These are phyloP conservation scores for Prenolepis imparis DNA, from an alignment of 2,888 invertebrate genomes.

Conservation along the genomic window DNA sequence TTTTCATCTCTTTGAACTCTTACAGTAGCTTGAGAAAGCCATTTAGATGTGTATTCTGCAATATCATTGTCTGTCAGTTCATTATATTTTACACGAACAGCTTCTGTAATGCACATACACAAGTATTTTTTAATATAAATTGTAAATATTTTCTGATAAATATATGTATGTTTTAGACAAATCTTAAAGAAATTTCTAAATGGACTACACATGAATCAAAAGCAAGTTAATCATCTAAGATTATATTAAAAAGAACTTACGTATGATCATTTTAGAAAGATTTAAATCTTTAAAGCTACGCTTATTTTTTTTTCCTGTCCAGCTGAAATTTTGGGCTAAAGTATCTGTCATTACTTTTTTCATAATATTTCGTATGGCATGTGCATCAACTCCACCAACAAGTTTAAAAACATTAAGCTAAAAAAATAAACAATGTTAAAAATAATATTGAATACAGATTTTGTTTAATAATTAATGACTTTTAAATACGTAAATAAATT, in stretches of 20 bases:
- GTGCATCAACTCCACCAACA: background rate
- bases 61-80: background rate
- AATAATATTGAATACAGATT: slow-evolving; percentile 3
- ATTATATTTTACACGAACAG: background rate
- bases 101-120: background rate
- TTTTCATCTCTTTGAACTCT: background rate
- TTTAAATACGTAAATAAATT: slow-evolving; percentile 1
- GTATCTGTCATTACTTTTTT: slow-evolving; percentile 7
- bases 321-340: background rate
- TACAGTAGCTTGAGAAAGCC: slow-evolving; percentile 16
- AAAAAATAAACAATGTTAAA: background rate
- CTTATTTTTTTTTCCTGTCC: slow-evolving; percentile 1
- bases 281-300: background rate
- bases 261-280: background rate
- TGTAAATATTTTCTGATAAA: background rate
- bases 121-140: slow-evolving; percentile 3
- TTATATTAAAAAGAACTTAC: slow-evolving; percentile 7
- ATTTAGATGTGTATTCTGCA: background rate
- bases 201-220: background rate
- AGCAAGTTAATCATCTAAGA: background rate
- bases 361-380: slow-evolving; percentile 1
- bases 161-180: background rate
- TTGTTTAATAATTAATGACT: background rate
- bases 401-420: background rate
- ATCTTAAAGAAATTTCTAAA: too few relatives aligned